These are phyloP conservation scores for Eucidaris tribuloides DNA, from an alignment of 35 echinoderm and acorn worm species.

Conservation along the genomic window DNA sequence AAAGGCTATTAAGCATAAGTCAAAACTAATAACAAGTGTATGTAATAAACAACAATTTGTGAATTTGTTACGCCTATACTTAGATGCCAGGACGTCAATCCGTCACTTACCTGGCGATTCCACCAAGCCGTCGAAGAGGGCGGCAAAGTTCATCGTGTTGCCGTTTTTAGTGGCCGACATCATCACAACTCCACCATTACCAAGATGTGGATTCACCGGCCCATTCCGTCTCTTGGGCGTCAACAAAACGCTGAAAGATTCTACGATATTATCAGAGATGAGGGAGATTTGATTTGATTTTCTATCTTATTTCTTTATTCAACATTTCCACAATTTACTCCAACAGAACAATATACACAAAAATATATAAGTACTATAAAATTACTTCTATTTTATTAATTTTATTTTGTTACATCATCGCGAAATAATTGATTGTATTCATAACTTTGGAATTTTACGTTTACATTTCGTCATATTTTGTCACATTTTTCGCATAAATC, in stretches of 20 bases:
- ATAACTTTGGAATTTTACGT: too few relatives aligned
- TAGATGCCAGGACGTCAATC: background rate
- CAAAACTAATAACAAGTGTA: background rate
- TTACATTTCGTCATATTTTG: too few relatives aligned
- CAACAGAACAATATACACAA: too few relatives aligned
- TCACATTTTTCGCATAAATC: too few relatives aligned
- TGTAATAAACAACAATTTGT: background rate
- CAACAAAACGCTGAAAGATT: slow-evolving; percentile 67
- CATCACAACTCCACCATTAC: slow-evolving; percentile 64
- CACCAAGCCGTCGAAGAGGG: slow-evolving; percentile 54
- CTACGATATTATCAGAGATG: too few relatives aligned
- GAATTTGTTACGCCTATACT: background rate
- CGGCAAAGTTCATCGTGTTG: slow-evolving; percentile 51
- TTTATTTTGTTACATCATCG: too few relatives aligned
- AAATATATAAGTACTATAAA: too few relatives aligned
- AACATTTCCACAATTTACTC: too few relatives aligned
- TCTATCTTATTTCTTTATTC: too few relatives aligned
- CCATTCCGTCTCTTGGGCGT: slow-evolving; percentile 29
- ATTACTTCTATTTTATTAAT: too few relatives aligned
- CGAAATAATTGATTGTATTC: too few relatives aligned
- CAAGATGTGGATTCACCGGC: background rate
- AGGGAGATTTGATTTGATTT: too few relatives aligned
- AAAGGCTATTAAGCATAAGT: background rate
- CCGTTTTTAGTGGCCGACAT: slow-evolving; percentile 40
- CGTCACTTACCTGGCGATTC: slow-evolving; percentile 36